Evolutionary conservation across 2,113 vertebrate species (phyloP), one percentile per base, ranked within the genome.

Genomic region (Noctilio leporinus): DNA sequence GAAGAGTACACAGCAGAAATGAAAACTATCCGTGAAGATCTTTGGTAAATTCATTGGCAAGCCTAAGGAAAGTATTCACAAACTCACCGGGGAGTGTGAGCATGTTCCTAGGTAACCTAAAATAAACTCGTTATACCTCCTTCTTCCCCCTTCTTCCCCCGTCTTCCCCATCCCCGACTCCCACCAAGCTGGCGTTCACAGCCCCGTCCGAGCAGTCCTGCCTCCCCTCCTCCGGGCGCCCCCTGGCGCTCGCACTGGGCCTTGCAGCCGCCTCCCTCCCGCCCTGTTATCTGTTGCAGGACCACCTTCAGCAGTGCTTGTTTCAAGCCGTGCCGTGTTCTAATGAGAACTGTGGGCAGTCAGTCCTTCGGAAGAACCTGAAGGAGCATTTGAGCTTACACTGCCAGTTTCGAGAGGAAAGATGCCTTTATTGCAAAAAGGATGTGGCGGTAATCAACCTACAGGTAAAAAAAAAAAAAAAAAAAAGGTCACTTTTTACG

Each of bases 291-390:
- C 0, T 86, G 10, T 97, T 96, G 38, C 98, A 99, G 99, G 99
- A 99, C 35, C 99, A 99, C 77, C 98, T 99, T 72, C 98, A 98
- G 59, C 98, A 98, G 59, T 99, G 99, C 94, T 85, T 95, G 16
- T 99, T 98, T 95, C 98, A 99, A 97, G 86, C 57, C 0, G 73
- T 98, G 81, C 97, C 76, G 0, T 99, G 99, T 95, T 96, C 96
- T 45, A 98, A 99, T 17, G 96, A 98, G 80, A 98, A 97, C 43
- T 99, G 99, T 81, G 94, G 0, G n/a, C 98, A 98, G 35, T 94
- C 95, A 35, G 86, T 99, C 89, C 96, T 98, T 57, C 98, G 98
- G 64, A 99, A 97, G 92, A 98, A 99, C 55, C 40, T 99, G 92
- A 96, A 98, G 65, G 98, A 98, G 16, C 99, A 99, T 65, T 81